phyloP scores from a whole-genome alignment of 2,888 invertebrate genomes.

The Lochmaea capreae region DNA sequence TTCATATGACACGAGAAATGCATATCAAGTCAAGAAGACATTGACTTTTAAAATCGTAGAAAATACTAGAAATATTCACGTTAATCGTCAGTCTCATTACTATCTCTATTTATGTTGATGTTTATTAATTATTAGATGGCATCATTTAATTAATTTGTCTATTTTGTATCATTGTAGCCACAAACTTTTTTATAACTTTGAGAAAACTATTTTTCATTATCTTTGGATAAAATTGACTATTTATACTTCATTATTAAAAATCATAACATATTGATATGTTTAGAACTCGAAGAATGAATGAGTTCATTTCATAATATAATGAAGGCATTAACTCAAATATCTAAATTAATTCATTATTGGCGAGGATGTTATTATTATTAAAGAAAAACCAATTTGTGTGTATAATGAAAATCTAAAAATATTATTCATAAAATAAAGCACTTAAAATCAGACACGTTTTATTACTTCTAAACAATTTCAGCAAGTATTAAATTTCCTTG shows the following conservation, averaged over 20 bases:
- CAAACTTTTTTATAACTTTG: too few species aligned
- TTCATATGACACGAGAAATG: constrained; percentile 17
- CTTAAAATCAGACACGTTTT: constrained; percentile 3
- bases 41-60: constrained; percentile 10
- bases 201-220: too few species aligned
- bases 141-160: not conserved
- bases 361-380: not conserved
- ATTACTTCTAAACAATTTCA: constrained; percentile 2
- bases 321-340: not conserved
- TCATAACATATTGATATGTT: too few species aligned
- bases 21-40: constrained; percentile 18
- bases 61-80: not conserved
- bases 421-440: not conserved
- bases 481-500: not conserved
- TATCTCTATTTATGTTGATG: not conserved
- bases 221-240: too few species aligned
- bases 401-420: constrained; percentile 5
- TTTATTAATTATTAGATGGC: not conserved
- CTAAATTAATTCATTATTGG: constrained; percentile 1
- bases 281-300: too few species aligned
- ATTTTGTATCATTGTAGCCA: not conserved
- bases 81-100: constrained; percentile 2
- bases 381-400: not conserved
- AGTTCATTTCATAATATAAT: not conserved
- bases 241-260: too few species aligned